Conservation (phyloP, 2,113 vertebrate genomes). For the Hassar affinis region DNA sequence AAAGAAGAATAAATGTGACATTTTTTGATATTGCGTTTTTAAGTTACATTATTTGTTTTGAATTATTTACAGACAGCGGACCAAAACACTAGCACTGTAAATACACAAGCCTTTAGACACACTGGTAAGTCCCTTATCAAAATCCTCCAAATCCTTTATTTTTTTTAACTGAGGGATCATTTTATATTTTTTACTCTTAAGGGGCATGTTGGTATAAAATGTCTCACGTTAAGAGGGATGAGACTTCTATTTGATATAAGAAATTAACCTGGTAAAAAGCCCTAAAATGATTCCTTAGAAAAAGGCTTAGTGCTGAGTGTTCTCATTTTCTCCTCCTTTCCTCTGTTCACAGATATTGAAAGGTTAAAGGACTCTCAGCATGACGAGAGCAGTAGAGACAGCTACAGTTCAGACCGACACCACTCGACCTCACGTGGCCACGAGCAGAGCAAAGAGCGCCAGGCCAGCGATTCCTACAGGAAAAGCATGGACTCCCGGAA, state of each 20-base stretch:
- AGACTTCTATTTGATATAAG: neutral
- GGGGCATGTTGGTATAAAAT: neutral
- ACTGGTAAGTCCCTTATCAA: conserved; percentile 75
- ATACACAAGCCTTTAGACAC: conserved; percentile 81
- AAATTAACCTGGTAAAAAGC: neutral
- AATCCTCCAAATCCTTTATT: neutral
- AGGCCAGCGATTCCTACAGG: conserved; percentile 81
- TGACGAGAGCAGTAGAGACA: conserved; percentile 95
- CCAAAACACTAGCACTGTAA: conserved; percentile 82
- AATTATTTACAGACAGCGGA: conserved; percentile 80
- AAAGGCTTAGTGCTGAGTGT: neutral
- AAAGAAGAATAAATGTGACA: neutral
- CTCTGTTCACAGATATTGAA: conserved; percentile 78
- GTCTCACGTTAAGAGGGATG: neutral
- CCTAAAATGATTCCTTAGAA: neutral
- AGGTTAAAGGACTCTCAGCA: conserved; percentile 89
- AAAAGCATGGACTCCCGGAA: conserved; percentile 85
- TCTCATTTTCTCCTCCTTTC: neutral
- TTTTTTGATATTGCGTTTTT: neutral
- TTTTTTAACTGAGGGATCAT: neutral
- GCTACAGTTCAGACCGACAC: conserved; percentile 92
- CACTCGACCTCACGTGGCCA: conserved; percentile 80
- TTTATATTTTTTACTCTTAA: neutral
- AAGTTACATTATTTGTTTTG: neutral
- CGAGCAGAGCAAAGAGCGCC: conserved; percentile 84